phyloP scores from a whole-genome alignment of 92 coral and sea anemone species.

The Blastomussa wellsi region DNA sequence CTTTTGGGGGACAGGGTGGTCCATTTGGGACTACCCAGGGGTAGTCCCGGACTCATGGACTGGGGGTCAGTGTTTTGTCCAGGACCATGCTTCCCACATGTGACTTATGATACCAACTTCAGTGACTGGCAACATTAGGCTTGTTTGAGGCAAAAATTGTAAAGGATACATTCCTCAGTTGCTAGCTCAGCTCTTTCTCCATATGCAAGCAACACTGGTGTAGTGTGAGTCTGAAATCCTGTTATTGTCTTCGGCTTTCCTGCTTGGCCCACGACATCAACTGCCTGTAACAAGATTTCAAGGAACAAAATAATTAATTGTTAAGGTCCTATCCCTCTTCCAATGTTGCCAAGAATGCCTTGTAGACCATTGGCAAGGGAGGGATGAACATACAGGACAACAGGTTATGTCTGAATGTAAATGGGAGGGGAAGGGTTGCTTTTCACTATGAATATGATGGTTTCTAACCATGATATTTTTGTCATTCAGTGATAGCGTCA shows the following conservation, averaged over 20 bases:
- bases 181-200: conserved; percentile 99
- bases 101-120: not conserved
- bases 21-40: no score
- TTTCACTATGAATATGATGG: no score
- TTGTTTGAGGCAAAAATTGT: not conserved
- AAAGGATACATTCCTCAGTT: conserved; percentile 99
- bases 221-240: conserved; percentile 98
- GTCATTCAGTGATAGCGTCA: no score
- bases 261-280: conserved; percentile 98
- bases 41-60: no score
- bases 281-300: conserved; percentile 66
- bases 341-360: not conserved
- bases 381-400: no score
- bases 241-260: conserved; percentile 99
- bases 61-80: no score
- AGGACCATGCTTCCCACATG: no score
- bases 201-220: conserved; percentile 94
- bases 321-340: not conserved
- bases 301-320: not conserved
- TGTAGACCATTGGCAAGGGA: no score
- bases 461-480: no score
- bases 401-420: no score
- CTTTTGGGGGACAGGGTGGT: no score
- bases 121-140: not conserved
- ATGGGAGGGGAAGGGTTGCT: no score